Evolutionary conservation across 2,113 vertebrate genomes (phyloP).

Genomic region (Thermophis baileyi): DNA sequence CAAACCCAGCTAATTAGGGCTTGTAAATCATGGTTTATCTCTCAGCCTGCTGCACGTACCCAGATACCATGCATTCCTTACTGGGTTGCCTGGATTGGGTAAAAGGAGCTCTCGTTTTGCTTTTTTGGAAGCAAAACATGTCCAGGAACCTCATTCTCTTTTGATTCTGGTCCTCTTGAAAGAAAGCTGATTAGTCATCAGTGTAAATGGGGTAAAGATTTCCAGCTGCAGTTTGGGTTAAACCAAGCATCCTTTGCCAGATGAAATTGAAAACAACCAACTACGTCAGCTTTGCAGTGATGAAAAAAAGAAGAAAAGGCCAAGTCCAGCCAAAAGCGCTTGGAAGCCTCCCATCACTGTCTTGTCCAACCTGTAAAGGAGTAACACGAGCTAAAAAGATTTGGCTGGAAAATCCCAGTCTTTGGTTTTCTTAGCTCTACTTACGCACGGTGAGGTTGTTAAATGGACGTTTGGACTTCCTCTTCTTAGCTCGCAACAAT

Average conservation of each 20-base stretch:
- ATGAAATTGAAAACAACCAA: background rate
- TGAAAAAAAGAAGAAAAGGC: background rate
- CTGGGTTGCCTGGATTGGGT: background rate
- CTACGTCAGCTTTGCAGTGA: background rate
- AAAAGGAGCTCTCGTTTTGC: background rate
- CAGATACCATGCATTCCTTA: background rate
- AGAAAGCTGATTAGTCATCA: background rate
- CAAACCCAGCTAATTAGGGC: background rate
- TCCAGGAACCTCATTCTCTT: background rate
- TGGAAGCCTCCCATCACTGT: background rate
- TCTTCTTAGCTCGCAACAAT: constrained; percentile 16
- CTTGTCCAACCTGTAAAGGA: background rate
- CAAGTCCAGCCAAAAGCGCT: background rate
- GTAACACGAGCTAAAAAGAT: background rate
- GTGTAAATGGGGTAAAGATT: background rate
- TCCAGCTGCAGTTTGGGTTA: background rate
- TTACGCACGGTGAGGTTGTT: background rate
- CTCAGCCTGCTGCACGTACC: background rate
- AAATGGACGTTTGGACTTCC: background rate
- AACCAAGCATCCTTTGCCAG: background rate
- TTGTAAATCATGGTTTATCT: background rate
- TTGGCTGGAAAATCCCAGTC: background rate
- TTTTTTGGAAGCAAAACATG: background rate
- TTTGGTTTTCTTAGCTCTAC: background rate
- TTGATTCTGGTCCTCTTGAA: background rate